Evolutionary conservation across 2,113 vertebrate genomes (phyloP), one percentile per base, ranked within the genome.

Genomic region (Myiozetetes cayanensis): DNA sequence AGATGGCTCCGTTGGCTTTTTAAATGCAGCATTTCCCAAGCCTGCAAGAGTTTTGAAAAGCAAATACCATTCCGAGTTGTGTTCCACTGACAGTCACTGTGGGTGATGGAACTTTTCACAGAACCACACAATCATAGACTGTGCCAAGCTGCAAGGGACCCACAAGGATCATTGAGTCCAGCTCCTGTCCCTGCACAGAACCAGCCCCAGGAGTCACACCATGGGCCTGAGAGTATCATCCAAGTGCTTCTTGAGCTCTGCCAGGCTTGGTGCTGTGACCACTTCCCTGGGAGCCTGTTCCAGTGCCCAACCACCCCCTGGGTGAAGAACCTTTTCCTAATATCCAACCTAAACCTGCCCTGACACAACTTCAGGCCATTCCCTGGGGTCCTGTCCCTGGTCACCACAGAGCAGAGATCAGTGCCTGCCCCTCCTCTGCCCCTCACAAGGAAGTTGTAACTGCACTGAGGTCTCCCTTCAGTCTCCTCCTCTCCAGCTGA

Each of bases 1-100:
- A 95, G 96, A 50, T 89, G 96, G 93, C 96, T 87, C 93, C 43
- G n/a, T 65, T 39, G 81, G 66, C 71, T 78, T 63, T 75, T 72
- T 5, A 68, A 90, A 56, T 14, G 25, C 25, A 37, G 31, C 8
- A 18, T 61, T 87, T 43, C 33, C n/a, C 53, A 43, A n/a, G 33
- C 15, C 53, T 13, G 41, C 35, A 33, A 2, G 4, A 47, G 41
- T 44, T 77, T 27, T 50, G 43, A 56, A 22, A 59, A 52, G 39
- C 2, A 56, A 46, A 3, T 47, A 6, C 0, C 6, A 12, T 50
- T 62, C 28, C 30, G n/a, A 87, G 24, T 24, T 6, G 28, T 39
- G 28, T 35, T 83, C 23, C 55, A 46, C 1, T 55, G 35, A 83
- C 43, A 77, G 23, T 24, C n/a, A 35, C 24, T 41, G 56, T 8